These are phyloP conservation scores for Lydus trimaculatus DNA, from an alignment of 2,888 invertebrate genomes.

Conservation along the genomic window DNA sequence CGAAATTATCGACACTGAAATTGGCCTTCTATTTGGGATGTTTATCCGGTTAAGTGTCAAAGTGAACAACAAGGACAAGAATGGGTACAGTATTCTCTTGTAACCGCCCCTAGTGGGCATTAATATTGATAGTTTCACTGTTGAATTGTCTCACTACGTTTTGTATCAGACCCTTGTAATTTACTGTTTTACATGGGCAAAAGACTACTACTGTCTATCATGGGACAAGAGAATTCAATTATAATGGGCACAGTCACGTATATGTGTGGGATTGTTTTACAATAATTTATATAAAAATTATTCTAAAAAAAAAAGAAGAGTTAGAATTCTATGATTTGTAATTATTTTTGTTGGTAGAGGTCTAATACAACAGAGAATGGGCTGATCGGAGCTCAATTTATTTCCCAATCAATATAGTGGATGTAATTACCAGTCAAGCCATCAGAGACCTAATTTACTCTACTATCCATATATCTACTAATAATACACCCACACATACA, in stretches of 20 bases:
- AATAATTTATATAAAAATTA: too few species aligned
- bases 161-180: constrained; percentile 40
- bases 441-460: constrained; percentile 39
- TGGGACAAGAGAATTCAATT: constrained; percentile 46
- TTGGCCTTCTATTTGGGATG: constrained; percentile 34
- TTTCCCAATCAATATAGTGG: constrained; percentile 53
- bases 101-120: constrained; percentile 37
- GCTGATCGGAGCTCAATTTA: constrained; percentile 52
- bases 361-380: constrained; percentile 45
- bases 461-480: constrained; percentile 39
- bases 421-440: constrained; percentile 48
- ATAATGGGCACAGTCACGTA: constrained; percentile 28
- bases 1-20: constrained; percentile 32
- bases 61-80: background rate
- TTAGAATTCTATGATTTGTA: too few species aligned
- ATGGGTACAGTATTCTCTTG: constrained; percentile 22
- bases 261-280: constrained; percentile 33
- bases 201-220: constrained; percentile 30
- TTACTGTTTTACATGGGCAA: constrained; percentile 44
- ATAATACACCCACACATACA: too few species aligned
- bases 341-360: constrained; percentile 41
- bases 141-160: constrained; percentile 24
- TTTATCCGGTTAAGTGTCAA: constrained; percentile 35
- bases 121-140: constrained; percentile 41
- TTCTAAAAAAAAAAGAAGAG: too few species aligned